phyloP scores from a whole-genome alignment of 2,113 vertebrate species.

The Pterocles orientalis region DNA sequence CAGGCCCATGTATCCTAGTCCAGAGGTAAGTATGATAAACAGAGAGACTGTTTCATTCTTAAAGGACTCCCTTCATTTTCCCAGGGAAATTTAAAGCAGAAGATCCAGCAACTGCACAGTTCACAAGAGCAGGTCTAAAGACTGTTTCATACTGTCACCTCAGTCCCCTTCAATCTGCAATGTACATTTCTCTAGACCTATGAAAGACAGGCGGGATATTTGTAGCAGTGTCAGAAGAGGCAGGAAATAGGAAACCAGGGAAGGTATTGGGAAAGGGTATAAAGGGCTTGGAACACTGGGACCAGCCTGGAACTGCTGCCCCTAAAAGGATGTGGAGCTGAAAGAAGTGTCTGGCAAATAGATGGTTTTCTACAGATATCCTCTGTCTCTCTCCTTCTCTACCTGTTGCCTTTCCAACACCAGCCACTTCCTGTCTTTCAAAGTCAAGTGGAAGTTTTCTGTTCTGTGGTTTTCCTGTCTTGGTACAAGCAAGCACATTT shows the following conservation, averaged over 20 bases:
- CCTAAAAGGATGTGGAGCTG: not conserved
- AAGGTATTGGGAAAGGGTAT: constrained; percentile 1
- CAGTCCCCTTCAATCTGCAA: not conserved
- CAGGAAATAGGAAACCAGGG: constrained; percentile 73
- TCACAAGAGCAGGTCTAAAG: not conserved
- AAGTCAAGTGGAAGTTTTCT: constrained; percentile 34
- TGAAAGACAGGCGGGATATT: constrained; percentile 52
- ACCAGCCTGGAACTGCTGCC: constrained; percentile 19
- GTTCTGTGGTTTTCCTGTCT: constrained; percentile 24
- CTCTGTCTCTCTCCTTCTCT: not conserved
- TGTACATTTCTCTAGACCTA: not conserved
- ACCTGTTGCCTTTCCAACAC: constrained; percentile 29
- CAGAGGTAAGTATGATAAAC: not conserved
- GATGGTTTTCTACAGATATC: not conserved
- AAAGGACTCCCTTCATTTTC: not conserved
- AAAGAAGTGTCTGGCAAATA: not conserved
- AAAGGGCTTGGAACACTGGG: constrained; percentile 23
- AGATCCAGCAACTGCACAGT: not conserved
- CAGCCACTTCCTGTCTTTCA: constrained; percentile 12
- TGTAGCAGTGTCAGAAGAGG: constrained; percentile 66
- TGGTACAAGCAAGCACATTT: not conserved
- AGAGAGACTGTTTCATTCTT: not conserved
- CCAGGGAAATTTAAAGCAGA: not conserved
- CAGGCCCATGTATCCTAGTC: not conserved
- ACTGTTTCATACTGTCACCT: not conserved